Conservation (phyloP, 2,888 invertebrate genomes). For the Glaucopsyche alexis region DNA sequence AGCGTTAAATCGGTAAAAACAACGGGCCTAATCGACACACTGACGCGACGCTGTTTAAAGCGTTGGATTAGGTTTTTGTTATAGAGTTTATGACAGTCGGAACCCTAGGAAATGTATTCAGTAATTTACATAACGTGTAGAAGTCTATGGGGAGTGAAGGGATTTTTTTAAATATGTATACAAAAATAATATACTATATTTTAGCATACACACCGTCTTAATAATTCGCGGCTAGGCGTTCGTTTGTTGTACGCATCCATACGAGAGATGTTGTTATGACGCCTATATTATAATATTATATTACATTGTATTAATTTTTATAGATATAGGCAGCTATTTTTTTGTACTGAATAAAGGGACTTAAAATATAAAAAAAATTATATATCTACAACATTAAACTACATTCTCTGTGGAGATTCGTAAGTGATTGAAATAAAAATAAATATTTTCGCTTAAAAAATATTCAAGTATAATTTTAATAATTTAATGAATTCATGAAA, state of each 20-base stretch:
- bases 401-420: constrained; percentile 27
- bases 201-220: constrained; percentile 22
- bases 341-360: constrained; percentile 45
- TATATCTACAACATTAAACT: constrained; percentile 24
- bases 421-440: constrained; percentile 16
- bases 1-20: background rate
- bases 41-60: constrained; percentile 20
- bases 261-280: constrained; percentile 35
- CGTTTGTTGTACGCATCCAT: constrained; percentile 31
- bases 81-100: constrained; percentile 1
- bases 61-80: constrained; percentile 17
- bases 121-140: constrained; percentile 26
- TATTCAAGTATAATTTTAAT: constrained; percentile 5
- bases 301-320: constrained; percentile 50
- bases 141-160: constrained; percentile 22
- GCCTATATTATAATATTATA: constrained; percentile 44
- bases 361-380: constrained; percentile 42
- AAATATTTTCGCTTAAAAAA: constrained; percentile 20
- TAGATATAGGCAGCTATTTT: constrained; percentile 49
- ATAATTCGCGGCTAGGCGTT: constrained; percentile 22
- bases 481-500: background rate
- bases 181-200: constrained; percentile 25
- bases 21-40: constrained; percentile 7
- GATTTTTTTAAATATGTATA: constrained; percentile 24
- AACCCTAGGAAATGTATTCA: constrained; percentile 21